Evolutionary conservation across 1,140 invertebrate species (phyloP), one percentile per base, ranked within the genome.

Genomic region (Drosophila simulans): DNA sequence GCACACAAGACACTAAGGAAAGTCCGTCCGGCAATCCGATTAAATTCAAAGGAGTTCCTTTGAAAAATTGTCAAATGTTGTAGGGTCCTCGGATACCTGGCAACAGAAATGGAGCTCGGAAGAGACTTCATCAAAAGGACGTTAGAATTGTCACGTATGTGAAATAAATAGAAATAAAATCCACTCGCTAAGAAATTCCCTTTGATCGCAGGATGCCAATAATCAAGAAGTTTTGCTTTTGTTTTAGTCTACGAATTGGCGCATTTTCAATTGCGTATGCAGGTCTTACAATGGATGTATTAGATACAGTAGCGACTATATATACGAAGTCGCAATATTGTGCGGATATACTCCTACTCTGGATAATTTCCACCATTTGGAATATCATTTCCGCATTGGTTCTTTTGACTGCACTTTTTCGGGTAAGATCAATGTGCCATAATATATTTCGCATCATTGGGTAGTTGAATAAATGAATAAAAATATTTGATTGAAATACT

Each of bases 161-260:
- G 13, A 22, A 22, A 22, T 22, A 22, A 22, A 22, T 4, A n/a
- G 4, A 2, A n/a, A 8, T 31, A 10, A 40, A 25, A 15, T 1
- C 1, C 8, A 15, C 13, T 15, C 7, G 7, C 12, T 12, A 15
- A 27, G 3, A 4, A n/a, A 34, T 5, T 12, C 1, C 12, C 2
- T 3, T 5, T 12, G 0, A 45, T 15, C 35, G 7, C 11, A 64
- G 17, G 1, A 79, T 79, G 66, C 4, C 51, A n/a, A 8, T 59
- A 12, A 25, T 65, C 0, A 39, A 58, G 3, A 59, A 52, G 11
- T 79, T 49, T 15, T 71, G 62, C 22, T 80, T 1, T 13, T 68
- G 40, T 15, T 13, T 74, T 3, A 20, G 70, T 0, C 45, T 80
- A 10, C 34, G 52, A 17, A 3, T 5, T 5, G 77, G 77, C 12